Evolutionary conservation across 2,113 vertebrate species (phyloP), one percentile per base, ranked within the genome.

Genomic region (Tachysurus vachellii): DNA sequence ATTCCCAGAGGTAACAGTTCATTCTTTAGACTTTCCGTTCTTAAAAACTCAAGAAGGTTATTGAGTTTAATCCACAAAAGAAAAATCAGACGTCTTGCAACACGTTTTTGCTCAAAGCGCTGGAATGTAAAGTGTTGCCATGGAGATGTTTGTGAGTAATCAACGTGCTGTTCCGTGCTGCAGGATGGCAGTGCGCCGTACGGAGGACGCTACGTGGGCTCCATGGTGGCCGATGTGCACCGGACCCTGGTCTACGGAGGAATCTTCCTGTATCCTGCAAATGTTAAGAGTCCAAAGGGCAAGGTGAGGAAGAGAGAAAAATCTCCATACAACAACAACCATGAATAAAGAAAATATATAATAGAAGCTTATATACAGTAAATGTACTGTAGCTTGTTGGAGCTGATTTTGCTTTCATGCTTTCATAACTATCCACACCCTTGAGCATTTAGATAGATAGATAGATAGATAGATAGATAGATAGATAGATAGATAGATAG

Each of bases 191-290:
- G 93, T 17, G 94, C 96, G 21, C 97, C 98, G 0, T 99, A 98
- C 7, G 95, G 94, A 0, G 96, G 96, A 0, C 96, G 98, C 13
- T 99, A 99, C 7, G 94, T 99, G 57, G 98, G 98, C 2, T 99
- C 98, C 5, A 99, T 99, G 98, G 98, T 99, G 82, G 97, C 98
- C 13, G 98, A 99, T n/a, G 97, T 99, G 26, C 98, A 99, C 92
- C 95, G 98, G 44, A 99, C 98, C 0, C 94, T 99, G 88, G 97
- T 99, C 54, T 99, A 99, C 0, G 98, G 98, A 91, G 98, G 97
- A 50, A 98, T 99, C 93, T 99, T 99, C 90, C 88, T 99, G 86
- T 99, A 99, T 90, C 97, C 98, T 1, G 97, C 96, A 5, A 99
- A 98, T 88, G 90, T 90, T 82, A 99, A 98, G 92, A 99, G 92